A percentile compares a stretch with the other conserved stretches of the same genome.
Evolutionary conservation across 2,113 vertebrate species (phyloP).

Genomic region (Acanthochromis polyacanthus): DNA sequence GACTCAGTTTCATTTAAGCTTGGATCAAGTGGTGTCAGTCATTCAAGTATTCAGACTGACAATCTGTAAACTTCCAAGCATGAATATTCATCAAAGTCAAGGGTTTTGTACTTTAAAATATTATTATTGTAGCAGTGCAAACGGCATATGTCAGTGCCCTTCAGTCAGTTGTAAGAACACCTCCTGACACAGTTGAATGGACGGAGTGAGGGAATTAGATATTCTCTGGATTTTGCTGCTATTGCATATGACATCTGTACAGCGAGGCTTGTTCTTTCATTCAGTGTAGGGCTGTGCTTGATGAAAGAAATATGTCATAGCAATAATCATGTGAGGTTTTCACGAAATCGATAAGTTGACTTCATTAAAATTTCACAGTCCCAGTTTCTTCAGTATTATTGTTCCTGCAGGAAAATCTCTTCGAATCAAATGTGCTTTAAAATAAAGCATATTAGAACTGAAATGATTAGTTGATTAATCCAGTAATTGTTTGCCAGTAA

Average conservation of each 20-base stretch:
- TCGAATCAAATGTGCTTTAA: slow-evolving; percentile 9
- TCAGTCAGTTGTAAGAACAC: slow-evolving; percentile 41
- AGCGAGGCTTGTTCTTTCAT: slow-evolving; percentile 17
- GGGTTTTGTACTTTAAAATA: slow-evolving; percentile 45
- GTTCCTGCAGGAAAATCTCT: slow-evolving; percentile 13
- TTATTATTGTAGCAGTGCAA: slow-evolving; percentile 37
- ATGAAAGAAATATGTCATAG: slow-evolving; percentile 14
- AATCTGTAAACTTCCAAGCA: slow-evolving; percentile 33
- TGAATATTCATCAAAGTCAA: slow-evolving; percentile 45
- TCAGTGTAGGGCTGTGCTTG: slow-evolving; percentile 20
- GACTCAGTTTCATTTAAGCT: slow-evolving; percentile 37
- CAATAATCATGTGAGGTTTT: slow-evolving; percentile 27
- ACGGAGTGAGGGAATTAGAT: slow-evolving; percentile 15
- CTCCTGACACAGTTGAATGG: slow-evolving; percentile 43
- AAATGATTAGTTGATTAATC: slow-evolving; percentile 2
- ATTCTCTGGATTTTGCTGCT: slow-evolving; percentile 27
- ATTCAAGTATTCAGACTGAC: slow-evolving; percentile 45
- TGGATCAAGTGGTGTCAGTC: slow-evolving; percentile 51
- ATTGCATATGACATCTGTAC: slow-evolving; percentile 27
- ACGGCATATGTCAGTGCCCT: slow-evolving; percentile 50
- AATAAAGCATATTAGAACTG: slow-evolving; percentile 8
- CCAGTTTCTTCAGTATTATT: slow-evolving; percentile 27
- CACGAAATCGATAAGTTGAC: slow-evolving; percentile 30
- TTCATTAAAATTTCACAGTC: slow-evolving; percentile 43
- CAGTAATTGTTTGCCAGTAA: background rate